Percentiles rank a stretch among this genome's conserved stretches.
Conservation (phyloP, 2,888 invertebrate genomes). For the Nomada ferruginata region DNA sequence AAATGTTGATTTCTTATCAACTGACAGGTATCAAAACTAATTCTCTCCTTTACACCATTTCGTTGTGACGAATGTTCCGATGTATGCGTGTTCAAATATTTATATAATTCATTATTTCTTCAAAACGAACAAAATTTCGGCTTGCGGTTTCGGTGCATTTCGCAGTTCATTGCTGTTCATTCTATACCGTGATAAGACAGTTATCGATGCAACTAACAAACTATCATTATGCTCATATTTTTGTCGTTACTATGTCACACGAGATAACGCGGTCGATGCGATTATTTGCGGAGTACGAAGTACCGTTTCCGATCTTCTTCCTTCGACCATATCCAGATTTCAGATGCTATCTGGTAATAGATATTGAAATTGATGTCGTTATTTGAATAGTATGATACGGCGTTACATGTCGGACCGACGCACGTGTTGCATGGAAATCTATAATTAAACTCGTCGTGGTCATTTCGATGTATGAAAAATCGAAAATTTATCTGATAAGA, state of each 20-base stretch:
- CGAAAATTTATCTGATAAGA: background rate
- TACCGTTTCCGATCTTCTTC: background rate
- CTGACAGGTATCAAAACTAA: too few relatives aligned
- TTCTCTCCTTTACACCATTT: too few relatives aligned
- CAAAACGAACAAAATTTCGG: too few relatives aligned
- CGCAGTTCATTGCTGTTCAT: too few relatives aligned
- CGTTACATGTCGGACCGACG: background rate
- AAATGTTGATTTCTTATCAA: too few relatives aligned
- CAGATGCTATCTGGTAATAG: slow-evolving; percentile 13
- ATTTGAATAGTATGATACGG: background rate
- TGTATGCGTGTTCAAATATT: too few relatives aligned
- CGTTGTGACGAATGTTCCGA: too few relatives aligned
- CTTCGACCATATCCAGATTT: background rate
- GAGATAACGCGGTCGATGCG: background rate
- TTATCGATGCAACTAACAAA: too few relatives aligned
- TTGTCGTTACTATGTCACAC: background rate
- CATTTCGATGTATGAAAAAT: slow-evolving; percentile 7
- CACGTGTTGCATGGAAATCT: background rate
- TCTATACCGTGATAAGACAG: too few relatives aligned
- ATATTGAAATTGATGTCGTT: slow-evolving; percentile 22
- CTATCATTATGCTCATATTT: background rate
- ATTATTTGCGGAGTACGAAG: background rate
- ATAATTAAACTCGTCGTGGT: slow-evolving; percentile 23
- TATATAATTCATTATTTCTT: too few relatives aligned
- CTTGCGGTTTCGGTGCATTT: too few relatives aligned